Conservation (phyloP, 2,113 vertebrate species). For the Pipra filicauda region DNA sequence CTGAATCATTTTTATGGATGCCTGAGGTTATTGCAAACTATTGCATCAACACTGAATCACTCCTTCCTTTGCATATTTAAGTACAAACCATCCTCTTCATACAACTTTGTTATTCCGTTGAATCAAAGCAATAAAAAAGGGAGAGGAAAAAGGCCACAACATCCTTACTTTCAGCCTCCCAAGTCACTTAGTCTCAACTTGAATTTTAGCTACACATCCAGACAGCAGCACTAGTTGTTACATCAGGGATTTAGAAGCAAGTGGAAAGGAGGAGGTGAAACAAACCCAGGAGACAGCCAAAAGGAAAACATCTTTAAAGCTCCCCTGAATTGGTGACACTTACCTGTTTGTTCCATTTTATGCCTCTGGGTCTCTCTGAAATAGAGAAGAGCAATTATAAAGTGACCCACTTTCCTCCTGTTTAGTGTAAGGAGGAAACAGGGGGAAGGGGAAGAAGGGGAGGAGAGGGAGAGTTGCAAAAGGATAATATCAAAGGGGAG, state of each 20-base stretch:
- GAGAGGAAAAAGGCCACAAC: neutral
- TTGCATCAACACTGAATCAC: neutral
- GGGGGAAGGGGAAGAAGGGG: neutral
- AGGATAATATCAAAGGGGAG: neutral
- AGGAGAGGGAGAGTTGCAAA: neutral
- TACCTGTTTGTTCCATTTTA: constrained; percentile 3
- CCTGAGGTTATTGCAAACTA: neutral
- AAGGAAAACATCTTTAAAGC: constrained; percentile 7
- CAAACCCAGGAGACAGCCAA: neutral
- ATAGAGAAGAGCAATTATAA: constrained; percentile 20
- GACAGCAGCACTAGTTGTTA: neutral
- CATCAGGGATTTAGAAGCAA: neutral
- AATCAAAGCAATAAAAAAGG: neutral
- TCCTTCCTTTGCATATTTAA: neutral
- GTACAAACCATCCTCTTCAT: neutral
- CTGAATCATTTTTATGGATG: neutral
- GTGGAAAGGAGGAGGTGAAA: neutral
- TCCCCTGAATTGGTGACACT: neutral
- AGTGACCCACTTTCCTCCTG: constrained; percentile 29
- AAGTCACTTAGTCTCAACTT: constrained; percentile 19
- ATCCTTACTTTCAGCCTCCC: neutral
- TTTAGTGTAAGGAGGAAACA: neutral
- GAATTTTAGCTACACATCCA: constrained; percentile 36
- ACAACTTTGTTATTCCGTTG: neutral
- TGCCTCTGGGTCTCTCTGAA: neutral